Percentiles rank a stretch among this genome's conserved stretches.
phyloP scores from a whole-genome alignment of 2,797 vertebrate species.

The Brachyrhaphis roseni region DNA sequence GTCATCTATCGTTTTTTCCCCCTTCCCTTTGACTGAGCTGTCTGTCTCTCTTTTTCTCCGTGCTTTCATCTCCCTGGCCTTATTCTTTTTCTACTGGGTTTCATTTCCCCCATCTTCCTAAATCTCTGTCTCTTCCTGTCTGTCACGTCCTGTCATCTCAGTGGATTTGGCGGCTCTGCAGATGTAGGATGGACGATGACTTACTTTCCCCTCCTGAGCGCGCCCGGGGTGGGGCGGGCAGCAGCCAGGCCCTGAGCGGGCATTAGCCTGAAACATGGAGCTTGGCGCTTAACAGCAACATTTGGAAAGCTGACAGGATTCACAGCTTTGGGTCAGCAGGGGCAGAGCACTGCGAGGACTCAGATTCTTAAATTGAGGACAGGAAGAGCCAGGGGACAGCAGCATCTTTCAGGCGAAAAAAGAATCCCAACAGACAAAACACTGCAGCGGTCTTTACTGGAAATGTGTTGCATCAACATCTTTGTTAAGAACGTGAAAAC shows the following conservation, averaged over 20 bases:
- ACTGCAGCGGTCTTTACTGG: not conserved
- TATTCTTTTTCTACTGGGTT: conserved; percentile 29
- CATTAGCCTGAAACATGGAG: conserved; percentile 42
- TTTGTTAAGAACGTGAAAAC: not conserved
- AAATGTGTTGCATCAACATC: not conserved
- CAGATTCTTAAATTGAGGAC: conserved; percentile 17
- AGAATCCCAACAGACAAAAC: not conserved
- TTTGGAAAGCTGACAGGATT: conserved; percentile 68
- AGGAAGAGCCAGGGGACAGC: not conserved
- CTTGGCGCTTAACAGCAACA: conserved; percentile 45
- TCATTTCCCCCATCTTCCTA: conserved; percentile 35
- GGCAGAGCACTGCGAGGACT: conserved; percentile 62
- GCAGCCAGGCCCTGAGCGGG: conserved; percentile 56
- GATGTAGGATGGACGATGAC: conserved; percentile 61
- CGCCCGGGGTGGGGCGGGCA: conserved; percentile 45
- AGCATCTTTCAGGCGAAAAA: not conserved
- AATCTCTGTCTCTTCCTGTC: conserved; percentile 55
- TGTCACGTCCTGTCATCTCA: conserved; percentile 56
- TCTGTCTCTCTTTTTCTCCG: conserved; percentile 27
- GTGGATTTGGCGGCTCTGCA: conserved; percentile 73
- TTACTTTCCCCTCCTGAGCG: conserved; percentile 12
- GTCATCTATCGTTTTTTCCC: conserved; percentile 28
- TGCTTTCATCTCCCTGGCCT: conserved; percentile 44
- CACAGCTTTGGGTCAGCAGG: conserved; percentile 83
- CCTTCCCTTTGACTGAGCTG: not conserved